phyloP scores from a whole-genome alignment of 2,113 vertebrate species.

The Cepphus grylle region DNA sequence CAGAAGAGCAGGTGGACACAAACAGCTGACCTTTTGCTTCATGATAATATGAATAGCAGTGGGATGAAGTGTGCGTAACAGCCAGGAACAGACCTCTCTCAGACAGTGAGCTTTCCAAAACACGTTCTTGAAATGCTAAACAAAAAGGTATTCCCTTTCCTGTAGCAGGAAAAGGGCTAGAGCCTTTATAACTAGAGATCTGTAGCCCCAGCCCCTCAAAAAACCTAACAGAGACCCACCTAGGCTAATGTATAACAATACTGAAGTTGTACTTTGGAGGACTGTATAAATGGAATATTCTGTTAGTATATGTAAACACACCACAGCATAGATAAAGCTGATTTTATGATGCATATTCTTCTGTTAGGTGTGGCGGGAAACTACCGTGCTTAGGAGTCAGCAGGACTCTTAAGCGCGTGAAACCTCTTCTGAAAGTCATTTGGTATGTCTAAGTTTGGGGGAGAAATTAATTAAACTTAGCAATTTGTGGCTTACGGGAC shows the following conservation, averaged over 20 bases:
- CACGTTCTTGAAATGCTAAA: not conserved
- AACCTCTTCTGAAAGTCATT: not conserved
- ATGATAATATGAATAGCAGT: not conserved
- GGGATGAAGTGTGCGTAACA: not conserved
- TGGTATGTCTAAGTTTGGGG: not conserved
- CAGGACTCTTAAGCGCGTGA: not conserved
- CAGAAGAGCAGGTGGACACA: not conserved
- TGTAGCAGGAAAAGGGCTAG: not conserved
- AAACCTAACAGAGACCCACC: not conserved
- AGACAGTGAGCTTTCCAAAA: not conserved
- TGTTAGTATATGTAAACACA: not conserved
- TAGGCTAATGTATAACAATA: not conserved
- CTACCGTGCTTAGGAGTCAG: not conserved
- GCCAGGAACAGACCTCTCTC: not conserved
- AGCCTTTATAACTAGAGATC: not conserved
- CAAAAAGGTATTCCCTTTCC: not conserved
- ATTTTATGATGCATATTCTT: not conserved
- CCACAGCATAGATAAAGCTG: not conserved
- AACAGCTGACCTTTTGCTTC: not conserved
- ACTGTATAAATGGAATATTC: not conserved
- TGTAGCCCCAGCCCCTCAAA: not conserved
- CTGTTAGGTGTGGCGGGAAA: not conserved
- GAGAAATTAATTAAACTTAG: not conserved
- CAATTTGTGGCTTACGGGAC: not conserved
- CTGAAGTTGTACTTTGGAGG: not conserved